phyloP scores from a whole-genome alignment of 35 echinoderm and acorn worm species.

The Ptychodera flava region DNA sequence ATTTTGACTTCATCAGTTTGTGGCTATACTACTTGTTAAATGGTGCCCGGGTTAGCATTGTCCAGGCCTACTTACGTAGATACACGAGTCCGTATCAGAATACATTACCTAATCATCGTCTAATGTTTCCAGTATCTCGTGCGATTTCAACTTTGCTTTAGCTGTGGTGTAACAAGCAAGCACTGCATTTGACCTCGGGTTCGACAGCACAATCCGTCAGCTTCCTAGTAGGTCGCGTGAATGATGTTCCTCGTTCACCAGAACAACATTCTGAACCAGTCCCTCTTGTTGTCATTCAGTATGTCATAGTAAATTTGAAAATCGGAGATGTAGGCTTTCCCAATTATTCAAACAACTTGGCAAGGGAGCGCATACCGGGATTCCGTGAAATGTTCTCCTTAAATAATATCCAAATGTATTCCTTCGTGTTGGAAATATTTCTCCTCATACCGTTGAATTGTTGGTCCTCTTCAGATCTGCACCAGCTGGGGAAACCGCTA shows the following conservation, averaged over 20 bases:
- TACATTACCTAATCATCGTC: neutral
- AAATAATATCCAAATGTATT: neutral
- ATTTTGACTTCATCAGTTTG: too few relatives aligned
- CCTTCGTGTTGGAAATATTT: neutral
- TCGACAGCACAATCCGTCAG: neutral
- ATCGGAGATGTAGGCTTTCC: neutral
- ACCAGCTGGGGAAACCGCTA: neutral
- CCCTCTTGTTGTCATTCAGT: neutral
- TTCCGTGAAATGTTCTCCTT: neutral
- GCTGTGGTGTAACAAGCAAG: constrained; percentile 61
- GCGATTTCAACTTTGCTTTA: constrained; percentile 52
- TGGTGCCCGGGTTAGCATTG: neutral
- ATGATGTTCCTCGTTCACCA: neutral
- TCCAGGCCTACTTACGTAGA: neutral
- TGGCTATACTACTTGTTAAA: too few relatives aligned
- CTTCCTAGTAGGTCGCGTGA: neutral
- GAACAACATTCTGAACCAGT: too few relatives aligned
- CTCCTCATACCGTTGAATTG: neutral
- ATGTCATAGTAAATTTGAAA: neutral
- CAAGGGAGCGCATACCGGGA: neutral
- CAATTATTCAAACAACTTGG: neutral
- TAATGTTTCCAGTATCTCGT: constrained; percentile 16
- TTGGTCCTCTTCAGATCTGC: neutral
- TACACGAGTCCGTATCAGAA: neutral
- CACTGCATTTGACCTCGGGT: constrained; percentile 37